Conservation (phyloP, 2,797 vertebrate species). For the Alauda arvensis region DNA sequence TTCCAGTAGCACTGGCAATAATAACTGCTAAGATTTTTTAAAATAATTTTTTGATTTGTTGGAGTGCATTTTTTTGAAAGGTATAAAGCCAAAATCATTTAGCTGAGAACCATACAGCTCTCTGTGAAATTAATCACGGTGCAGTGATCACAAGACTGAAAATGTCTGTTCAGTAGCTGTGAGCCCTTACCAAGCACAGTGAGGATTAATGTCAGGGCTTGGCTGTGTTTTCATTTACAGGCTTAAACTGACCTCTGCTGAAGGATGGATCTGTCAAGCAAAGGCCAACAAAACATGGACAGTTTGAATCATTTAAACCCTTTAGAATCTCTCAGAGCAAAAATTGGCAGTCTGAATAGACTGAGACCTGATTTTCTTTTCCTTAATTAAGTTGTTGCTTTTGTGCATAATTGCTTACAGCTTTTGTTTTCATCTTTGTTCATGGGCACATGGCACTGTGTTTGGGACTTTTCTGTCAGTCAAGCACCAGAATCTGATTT, state of each 20-base stretch:
- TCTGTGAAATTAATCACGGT: neutral
- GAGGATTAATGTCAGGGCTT: neutral
- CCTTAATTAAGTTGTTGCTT: neutral
- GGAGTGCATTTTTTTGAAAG: neutral
- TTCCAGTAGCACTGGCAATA: neutral
- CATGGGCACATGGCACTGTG: neutral
- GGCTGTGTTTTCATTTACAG: neutral
- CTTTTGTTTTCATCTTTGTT: neutral
- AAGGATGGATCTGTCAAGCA: neutral
- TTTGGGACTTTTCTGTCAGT: neutral
- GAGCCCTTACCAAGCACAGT: neutral
- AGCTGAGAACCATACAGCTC: neutral
- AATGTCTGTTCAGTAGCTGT: neutral
- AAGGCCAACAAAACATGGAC: neutral
- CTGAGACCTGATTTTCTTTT: neutral
- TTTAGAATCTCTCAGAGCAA: neutral
- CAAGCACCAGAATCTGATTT: neutral
- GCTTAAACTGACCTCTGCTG: neutral
- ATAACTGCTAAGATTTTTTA: neutral
- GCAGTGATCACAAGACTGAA: neutral
- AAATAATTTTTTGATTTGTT: neutral
- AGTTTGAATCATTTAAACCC: neutral
- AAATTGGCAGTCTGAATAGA: neutral
- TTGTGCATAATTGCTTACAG: neutral
- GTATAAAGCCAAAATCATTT: fast-evolving